Percentiles rank a stretch among this genome's conserved stretches.
Conservation (phyloP, 1,140 invertebrate species). For the Hylyphantes graminicola region DNA sequence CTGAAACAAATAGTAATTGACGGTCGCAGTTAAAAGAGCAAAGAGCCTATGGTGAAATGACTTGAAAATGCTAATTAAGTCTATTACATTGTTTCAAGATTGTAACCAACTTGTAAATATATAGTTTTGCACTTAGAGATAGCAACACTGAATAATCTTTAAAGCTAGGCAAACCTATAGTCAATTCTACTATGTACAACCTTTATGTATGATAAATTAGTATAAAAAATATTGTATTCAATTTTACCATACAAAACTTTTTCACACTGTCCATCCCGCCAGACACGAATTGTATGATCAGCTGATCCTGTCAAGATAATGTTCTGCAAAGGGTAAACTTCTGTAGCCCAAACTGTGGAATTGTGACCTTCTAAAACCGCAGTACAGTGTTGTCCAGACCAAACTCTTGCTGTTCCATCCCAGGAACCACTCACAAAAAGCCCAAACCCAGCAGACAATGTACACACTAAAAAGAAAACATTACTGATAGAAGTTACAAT, state of each 20-base stretch:
- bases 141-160: constrained; percentile 33
- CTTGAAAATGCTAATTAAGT: too few relatives aligned
- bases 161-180: constrained; percentile 39
- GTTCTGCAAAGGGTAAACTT: constrained; percentile 72
- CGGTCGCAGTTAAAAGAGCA: too few relatives aligned
- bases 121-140: constrained; percentile 31
- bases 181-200: not conserved
- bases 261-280: constrained; percentile 73
- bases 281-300: constrained; percentile 89
- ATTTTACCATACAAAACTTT: constrained; percentile 64
- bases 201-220: not conserved
- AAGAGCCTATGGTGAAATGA: too few relatives aligned
- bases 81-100: too few relatives aligned
- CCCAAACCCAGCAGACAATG: constrained; percentile 73
- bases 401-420: constrained; percentile 87
- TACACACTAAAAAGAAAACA: constrained; percentile 73
- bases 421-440: constrained; percentile 86
- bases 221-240: not conserved
- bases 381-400: constrained; percentile 73
- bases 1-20: too few relatives aligned
- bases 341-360: constrained; percentile 88
- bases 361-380: constrained; percentile 80
- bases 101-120: too few relatives aligned
- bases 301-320: constrained; percentile 86
- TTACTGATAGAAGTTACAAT: not conserved